These are phyloP conservation scores for Polymixis flavicincta DNA, from an alignment of 2,888 invertebrate genomes.

Conservation along the genomic window DNA sequence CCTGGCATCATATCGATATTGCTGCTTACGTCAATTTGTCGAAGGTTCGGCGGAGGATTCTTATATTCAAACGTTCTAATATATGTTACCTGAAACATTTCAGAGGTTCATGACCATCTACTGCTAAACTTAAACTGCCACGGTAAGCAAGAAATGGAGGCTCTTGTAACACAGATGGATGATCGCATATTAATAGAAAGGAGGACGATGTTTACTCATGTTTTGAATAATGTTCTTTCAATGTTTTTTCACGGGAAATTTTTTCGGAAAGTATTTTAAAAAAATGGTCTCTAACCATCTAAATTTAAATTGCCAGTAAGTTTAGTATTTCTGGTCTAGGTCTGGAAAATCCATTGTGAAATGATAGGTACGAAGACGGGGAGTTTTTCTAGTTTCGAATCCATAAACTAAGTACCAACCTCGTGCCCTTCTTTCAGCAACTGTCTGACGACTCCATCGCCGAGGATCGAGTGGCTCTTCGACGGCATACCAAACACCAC, in stretches of 20 bases:
- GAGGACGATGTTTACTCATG: too few species aligned
- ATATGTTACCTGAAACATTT: slow-evolving; percentile 73
- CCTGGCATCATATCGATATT: slow-evolving; percentile 63
- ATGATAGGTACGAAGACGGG: neutral
- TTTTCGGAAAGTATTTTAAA: too few species aligned
- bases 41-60: slow-evolving; percentile 65
- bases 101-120: neutral
- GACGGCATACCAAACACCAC: slow-evolving; percentile 71
- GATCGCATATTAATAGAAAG: neutral
- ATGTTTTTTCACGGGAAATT: neutral
- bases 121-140: neutral
- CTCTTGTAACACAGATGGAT: neutral
- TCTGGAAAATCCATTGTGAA: neutral
- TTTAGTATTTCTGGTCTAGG: neutral
- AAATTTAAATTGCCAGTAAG: neutral
- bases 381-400: neutral
- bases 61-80: slow-evolving; percentile 68
- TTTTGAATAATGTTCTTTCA: too few species aligned
- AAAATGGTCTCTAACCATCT: too few species aligned
- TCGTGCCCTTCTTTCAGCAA: slow-evolving; percentile 75
- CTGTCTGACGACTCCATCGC: slow-evolving; percentile 70
- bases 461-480: slow-evolving; percentile 73
- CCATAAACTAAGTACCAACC: slow-evolving; percentile 58
- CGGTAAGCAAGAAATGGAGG: neutral
- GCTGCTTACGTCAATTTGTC: slow-evolving; percentile 65